Evolutionary conservation across 2,888 invertebrate species (phyloP).

Genomic region (Phengaris arion): DNA sequence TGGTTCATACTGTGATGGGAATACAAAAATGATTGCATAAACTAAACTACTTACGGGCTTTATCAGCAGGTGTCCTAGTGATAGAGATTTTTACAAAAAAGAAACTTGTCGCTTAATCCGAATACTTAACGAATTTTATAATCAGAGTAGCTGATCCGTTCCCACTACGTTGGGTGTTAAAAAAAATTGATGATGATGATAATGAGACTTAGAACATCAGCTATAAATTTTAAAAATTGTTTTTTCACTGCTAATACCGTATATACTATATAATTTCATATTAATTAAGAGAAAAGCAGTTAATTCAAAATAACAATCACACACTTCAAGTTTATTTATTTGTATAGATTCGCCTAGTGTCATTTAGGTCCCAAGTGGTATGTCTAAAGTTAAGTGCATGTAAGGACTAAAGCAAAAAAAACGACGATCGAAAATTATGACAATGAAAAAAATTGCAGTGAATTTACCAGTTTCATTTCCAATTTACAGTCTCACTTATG

Average conservation of each 20-base stretch:
- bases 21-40: too few species aligned
- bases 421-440: background rate
- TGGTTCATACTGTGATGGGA: background rate
- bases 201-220: too few species aligned
- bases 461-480: background rate
- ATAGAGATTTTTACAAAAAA: background rate
- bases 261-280: too few species aligned
- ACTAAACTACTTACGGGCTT: background rate
- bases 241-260: too few species aligned
- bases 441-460: background rate
- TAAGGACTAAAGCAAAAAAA: background rate
- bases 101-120: background rate
- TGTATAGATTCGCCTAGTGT: background rate
- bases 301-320: too few species aligned
- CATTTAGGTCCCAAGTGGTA: conserved; percentile 32
- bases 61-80: background rate
- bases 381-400: too few species aligned
- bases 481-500: background rate
- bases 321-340: too few species aligned
- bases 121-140: background rate
- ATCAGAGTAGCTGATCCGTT: too few species aligned
- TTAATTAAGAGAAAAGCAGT: too few species aligned
- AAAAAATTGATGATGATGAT: too few species aligned
- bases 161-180: too few species aligned
- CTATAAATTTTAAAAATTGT: too few species aligned